Evolutionary conservation across 92 coral and sea anemone species (phyloP), one percentile per base, ranked within the genome.

Genomic region (Parazoanthus swiftii): DNA sequence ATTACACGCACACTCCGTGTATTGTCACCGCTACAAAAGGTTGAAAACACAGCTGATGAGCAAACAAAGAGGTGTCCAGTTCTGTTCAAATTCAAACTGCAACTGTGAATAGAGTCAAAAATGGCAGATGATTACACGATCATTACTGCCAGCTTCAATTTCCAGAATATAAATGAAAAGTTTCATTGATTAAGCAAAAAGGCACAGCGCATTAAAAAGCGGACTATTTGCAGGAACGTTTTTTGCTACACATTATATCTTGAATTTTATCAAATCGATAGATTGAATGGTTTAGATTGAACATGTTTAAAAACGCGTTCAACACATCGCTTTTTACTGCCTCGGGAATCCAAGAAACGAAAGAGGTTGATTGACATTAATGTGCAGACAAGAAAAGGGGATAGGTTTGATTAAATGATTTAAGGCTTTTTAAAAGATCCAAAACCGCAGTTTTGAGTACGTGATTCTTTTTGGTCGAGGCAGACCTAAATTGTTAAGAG

Each of bases 391-490:
- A 29, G 50, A 33, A 54, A 80, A 80, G 68, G 72, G 36, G 71
- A 3, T 14, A 21, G 39, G 38, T 80, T 56, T 59, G 71, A 80
- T 54, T 80, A 20, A 63, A 63, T 63, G 70, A 63, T 63, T 18
- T 63, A 63, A 6, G 2, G 26, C 70, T 23, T 48, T 20, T 78
- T n/a, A 58, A 33, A 56, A 80, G 85, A 80, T 56, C 85, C 1
- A 35, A 79, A 58, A 80, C 85, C 85, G 48, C 85, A 80, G 82
- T 48, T 16, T 80, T 56, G 50, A 63, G 70, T 63, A 20, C 70
- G 70, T 80, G 21, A 11, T 80, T 50, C 82, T 79, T 25, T 56
- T 21, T 26, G 48, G 26, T 25, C 20, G 51, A 79, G 85, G 13
- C 44, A 58, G 25, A 54, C n/a, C 48, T 16, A 6, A 56, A 18